Conservation (phyloP, 2,797 vertebrate genomes). For the Malurus splendens region DNA sequence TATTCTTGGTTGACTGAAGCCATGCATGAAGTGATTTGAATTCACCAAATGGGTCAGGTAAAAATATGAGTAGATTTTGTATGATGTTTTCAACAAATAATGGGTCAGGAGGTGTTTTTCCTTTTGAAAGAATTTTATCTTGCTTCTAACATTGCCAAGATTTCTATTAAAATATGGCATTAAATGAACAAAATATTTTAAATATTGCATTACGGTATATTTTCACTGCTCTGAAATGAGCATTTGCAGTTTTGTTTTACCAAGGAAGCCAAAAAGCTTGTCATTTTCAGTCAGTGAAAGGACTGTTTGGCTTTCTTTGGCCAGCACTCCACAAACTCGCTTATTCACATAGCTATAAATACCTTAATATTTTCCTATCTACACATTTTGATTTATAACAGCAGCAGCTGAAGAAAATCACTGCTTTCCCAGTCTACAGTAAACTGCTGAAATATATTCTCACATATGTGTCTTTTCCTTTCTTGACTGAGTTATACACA, state of each 20-base stretch:
- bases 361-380: slow-evolving; percentile 28
- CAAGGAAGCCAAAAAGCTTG: not conserved
- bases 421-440: not conserved
- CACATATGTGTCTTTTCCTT: not conserved
- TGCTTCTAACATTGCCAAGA: not conserved
- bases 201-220: not conserved
- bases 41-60: not conserved
- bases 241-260: not conserved
- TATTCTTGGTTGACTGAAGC: not conserved
- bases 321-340: not conserved
- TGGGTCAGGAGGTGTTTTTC: not conserved
- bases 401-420: slow-evolving; percentile 27
- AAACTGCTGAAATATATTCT: not conserved
- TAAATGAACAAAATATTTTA: not conserved
- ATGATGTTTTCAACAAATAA: not conserved
- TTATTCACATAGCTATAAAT: slow-evolving; percentile 9
- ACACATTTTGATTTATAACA: slow-evolving; percentile 14
- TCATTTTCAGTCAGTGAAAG: not conserved
- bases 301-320: slow-evolving; percentile 11
- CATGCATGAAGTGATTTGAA: not conserved
- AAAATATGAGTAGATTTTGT: not conserved
- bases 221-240: not conserved
- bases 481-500: not conserved
- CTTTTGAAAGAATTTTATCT: not conserved
- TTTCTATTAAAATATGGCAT: not conserved